Evolutionary conservation across 2,888 invertebrate species (phyloP), one percentile per base, ranked within the genome.

Genomic region (Linyphia triangularis): DNA sequence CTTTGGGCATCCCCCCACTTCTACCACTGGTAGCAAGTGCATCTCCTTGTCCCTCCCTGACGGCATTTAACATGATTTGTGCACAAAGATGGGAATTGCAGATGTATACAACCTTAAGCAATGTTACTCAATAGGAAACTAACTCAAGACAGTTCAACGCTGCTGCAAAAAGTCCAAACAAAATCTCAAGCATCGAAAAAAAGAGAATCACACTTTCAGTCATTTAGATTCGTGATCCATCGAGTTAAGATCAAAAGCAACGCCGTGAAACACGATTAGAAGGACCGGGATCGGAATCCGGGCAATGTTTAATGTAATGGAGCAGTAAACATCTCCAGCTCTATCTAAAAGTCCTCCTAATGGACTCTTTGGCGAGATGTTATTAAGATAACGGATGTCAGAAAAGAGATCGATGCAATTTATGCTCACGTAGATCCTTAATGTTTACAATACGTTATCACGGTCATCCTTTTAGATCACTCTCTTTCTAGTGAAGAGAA

Each of bases 251-350:
- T 63, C 63, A 24, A 16, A n/a, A 24, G 28, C 63, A 5, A 28
- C 33, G 33, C 33, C 33, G 33, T 33, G 3, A 51, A 51, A 51
- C 51, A 51, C 51, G 51, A 51, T n/a, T 51, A 13, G 9, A 16
- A n/a, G n/a, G n/a, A n/a, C n/a, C n/a, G n/a, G n/a, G n/a, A n/a
- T n/a, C 57, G 33, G 43, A 43, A 57, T 75, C 88, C 63, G 61
- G 57, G 88, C 69, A 40, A 82, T 75, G 67, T 75, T 86, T 82
- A 75, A 82, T 75, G 81, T 88, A 88, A 88, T 75, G 82, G 75
- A 30, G 75, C 67, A 63, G 65, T 88, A 88, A 88, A 75, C 78
- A 78, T 78, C 69, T 70, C 78, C 43, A 43, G n/a, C 40, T 59
- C 77, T 70, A 78, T 70, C 77, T 69, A 70, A 70, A 73, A 16